These are phyloP conservation scores for Lepus townsendii DNA, from an alignment of 2,797 vertebrate species.

Conservation along the genomic window DNA sequence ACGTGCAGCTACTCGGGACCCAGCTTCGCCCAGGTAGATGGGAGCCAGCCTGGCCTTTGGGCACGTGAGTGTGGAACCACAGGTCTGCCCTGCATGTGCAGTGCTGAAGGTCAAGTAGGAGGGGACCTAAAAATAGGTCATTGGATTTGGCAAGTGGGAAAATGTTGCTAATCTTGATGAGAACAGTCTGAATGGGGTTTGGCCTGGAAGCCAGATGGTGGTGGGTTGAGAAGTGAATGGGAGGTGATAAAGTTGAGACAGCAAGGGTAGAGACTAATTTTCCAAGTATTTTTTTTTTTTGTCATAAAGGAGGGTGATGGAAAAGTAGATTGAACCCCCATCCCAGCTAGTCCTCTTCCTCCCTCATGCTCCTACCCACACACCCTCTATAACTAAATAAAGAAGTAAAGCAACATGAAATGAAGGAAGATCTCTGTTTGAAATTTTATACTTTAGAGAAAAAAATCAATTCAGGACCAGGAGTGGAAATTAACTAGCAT, in stretches of 20 bases:
- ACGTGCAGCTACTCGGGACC: rapidly evolving
- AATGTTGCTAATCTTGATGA: background rate
- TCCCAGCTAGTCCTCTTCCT: conserved; percentile 33
- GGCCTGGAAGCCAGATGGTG: conserved; percentile 73
- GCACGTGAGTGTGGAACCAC: background rate
- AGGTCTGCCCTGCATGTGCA: background rate
- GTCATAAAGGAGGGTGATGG: conserved; percentile 58
- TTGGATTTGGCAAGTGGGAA: conserved; percentile 8
- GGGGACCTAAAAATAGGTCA: conserved; percentile 71
- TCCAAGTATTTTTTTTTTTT: conserved; percentile 54
- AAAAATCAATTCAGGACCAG: conserved; percentile 49
- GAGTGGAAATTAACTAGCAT: conserved; percentile 69
- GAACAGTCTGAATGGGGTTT: conserved; percentile 66
- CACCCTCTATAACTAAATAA: conserved; percentile 69
- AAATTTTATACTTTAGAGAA: conserved; percentile 62
- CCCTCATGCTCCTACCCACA: conserved; percentile 71
- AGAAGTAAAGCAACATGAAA: conserved; percentile 61
- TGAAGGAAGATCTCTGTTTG: conserved; percentile 59
- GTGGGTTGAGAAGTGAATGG: conserved; percentile 75
- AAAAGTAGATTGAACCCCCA: conserved; percentile 66
- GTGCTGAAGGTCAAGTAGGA: conserved; percentile 41
- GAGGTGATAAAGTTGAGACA: conserved; percentile 69
- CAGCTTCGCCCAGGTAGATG: background rate
- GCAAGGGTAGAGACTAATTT: conserved; percentile 54
- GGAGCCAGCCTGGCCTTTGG: background rate